These are phyloP conservation scores for Bos taurus DNA, from an alignment of 2,113 vertebrate species.

Conservation along the genomic window ARS-UCD2.0 NC_037338.1:100196001-100196500, in stretches of 20 bases:
- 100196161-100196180: not conserved
- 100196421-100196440: not conserved
- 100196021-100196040: accelerated
- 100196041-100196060: not conserved
- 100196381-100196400: accelerated
- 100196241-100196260: not conserved
- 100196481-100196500: accelerated
- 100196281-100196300: accelerated
- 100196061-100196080: not conserved
- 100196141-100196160: not conserved
- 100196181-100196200: not conserved
- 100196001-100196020: not conserved
- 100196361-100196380: accelerated
- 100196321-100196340: accelerated
- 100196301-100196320: accelerated
- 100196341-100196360: not conserved
- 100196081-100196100: not conserved
- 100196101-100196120: not conserved
- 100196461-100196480: not conserved
- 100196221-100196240: not conserved
- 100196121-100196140: not conserved
- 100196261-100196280: not conserved
- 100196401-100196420: accelerated
- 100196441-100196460: not conserved
- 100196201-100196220: too few relatives aligned